Evolutionary conservation across 2,797 vertebrate species (phyloP).

Genomic region (Sphaeramia orbicularis): DNA sequence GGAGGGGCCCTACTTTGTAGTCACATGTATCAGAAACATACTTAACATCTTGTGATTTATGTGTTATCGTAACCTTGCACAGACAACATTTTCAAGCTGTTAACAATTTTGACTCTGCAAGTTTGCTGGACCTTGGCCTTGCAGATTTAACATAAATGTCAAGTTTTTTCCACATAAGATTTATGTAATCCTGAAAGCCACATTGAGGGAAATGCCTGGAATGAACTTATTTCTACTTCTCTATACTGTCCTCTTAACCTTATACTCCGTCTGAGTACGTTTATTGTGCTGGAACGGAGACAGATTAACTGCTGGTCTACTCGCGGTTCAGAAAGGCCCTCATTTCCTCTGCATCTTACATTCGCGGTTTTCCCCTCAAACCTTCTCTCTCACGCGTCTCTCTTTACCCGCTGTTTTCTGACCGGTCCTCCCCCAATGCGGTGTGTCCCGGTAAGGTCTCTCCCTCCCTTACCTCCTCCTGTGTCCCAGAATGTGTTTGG

Average conservation of each 20-base stretch:
- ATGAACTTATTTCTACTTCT: conserved; percentile 56
- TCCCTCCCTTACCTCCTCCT: conserved; percentile 61
- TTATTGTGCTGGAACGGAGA: conserved; percentile 68
- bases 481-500: conserved; percentile 77
- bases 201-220: conserved; percentile 59
- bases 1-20: not conserved
- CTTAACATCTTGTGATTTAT: conserved; percentile 49
- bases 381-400: conserved; percentile 82
- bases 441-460: conserved; percentile 66
- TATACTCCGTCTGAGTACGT: conserved; percentile 46
- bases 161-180: conserved; percentile 62
- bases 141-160: conserved; percentile 60
- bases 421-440: conserved; percentile 56
- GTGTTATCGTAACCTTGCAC: conserved; percentile 41
- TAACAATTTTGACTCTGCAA: conserved; percentile 41
- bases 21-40: conserved; percentile 28
- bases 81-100: conserved; percentile 33
- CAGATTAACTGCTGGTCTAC: conserved; percentile 73
- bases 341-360: conserved; percentile 71
- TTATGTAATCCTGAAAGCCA: conserved; percentile 66
- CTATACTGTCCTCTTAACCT: conserved; percentile 50
- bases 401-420: conserved; percentile 77
- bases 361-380: conserved; percentile 68
- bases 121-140: conserved; percentile 30
- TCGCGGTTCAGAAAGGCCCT: conserved; percentile 71